Conservation (phyloP, 2,797 vertebrate species). For the Oceanodroma leucorhoa region DNA sequence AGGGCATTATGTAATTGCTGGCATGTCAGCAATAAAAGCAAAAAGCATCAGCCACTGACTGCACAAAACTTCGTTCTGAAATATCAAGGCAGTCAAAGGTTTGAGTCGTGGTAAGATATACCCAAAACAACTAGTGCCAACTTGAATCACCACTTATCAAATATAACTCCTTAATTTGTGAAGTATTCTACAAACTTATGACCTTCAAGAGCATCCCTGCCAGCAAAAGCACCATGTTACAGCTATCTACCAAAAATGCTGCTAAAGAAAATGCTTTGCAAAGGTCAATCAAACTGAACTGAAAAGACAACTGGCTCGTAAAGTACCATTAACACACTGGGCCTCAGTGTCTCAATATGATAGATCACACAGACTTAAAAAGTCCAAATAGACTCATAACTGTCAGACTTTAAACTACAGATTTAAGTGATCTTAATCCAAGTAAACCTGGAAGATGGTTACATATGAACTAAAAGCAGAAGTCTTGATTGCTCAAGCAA, state of each 20-base stretch:
- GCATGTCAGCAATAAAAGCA: not conserved
- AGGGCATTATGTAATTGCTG: conserved; percentile 4
- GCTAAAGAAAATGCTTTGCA: not conserved
- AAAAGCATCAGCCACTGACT: not conserved
- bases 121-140: not conserved
- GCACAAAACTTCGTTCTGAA: not conserved
- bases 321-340: not conserved
- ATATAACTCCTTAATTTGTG: not conserved
- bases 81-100: not conserved
- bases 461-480: not conserved
- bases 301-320: not conserved
- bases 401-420: not conserved
- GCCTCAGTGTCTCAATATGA: not conserved
- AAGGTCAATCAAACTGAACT: not conserved
- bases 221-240: not conserved
- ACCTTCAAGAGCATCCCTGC: not conserved
- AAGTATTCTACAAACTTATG: not conserved
- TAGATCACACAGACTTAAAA: not conserved
- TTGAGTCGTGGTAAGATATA: not conserved
- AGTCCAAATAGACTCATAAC: not conserved
- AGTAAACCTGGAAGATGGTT: not conserved
- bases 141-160: not conserved
- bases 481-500: not conserved
- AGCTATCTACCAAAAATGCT: not conserved
- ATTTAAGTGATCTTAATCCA: not conserved